Base-by-base conservation (phyloP, 2,888 invertebrate species). In the Alloscopus bannaensis region DNA sequence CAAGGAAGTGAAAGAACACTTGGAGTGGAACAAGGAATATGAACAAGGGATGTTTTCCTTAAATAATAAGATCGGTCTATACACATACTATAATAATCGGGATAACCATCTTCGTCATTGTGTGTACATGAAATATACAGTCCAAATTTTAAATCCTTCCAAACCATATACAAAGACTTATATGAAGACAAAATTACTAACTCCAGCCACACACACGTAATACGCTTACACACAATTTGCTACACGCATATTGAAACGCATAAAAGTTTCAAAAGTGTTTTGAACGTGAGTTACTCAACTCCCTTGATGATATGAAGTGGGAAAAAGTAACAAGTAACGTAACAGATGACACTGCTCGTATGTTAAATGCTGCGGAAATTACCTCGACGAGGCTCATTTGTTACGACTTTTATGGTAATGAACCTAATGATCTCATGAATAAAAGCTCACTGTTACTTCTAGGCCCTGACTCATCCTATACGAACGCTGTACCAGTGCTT, bases 331-430 rank as follows among this genome's bases (percentile, higher is more conserved):
- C 79, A 79, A 79, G 72, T 79, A 70, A 73, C 68, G 81, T 75
- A 80, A 80, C 80, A 83, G 81, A 81, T 81, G 81, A 80, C 81
- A 80, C 70, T 77, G 75, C 64, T 81, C 78, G 76, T 78, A 83
- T 83, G 82, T 79, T 83, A 82, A 83, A 84, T 79, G 81, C 82
- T 83, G 69, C 73, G 80, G 83, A 83, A 84, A 83, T 83, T 82
- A 80, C 81, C 83, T 83, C 82, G 81, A 82, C 76, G 81, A 81
- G 82, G 68, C 79, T 83, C 82, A 83, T 84, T 84, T 84, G 81
- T 81, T 82, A 82, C 81, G 82, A 83, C 82, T 83, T 84, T 82
- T 83, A 83, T 82, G 83, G 84, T 81, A 83, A 84, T 83, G 83
- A 80, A 80, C 80, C 77, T 84, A 83, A 84, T 83, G 83, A 84